Evolutionary conservation across 2,113 vertebrate genomes (phyloP).

Genomic region (Clarias gariepinus): DNA sequence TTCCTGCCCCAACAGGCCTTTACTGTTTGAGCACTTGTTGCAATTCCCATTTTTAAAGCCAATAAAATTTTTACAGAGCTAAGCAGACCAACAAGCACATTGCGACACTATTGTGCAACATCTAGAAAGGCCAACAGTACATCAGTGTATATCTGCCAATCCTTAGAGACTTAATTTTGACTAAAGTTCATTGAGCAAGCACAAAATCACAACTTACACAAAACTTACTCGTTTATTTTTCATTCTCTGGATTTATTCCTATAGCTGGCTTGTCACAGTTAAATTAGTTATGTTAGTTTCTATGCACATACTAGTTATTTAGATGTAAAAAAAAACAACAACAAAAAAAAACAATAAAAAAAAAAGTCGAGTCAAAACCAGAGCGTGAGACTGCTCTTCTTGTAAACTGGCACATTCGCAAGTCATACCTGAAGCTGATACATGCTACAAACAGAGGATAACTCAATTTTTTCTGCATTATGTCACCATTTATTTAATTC

Average conservation of each 20-base stretch:
- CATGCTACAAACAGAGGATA: neutral
- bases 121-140: neutral
- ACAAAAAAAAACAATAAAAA: neutral
- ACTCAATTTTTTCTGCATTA: neutral
- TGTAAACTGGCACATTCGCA: neutral
- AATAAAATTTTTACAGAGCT: neutral
- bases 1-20: neutral
- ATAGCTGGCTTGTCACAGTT: neutral
- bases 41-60: neutral
- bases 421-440: neutral
- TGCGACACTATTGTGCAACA: neutral
- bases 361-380: neutral
- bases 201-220: no score
- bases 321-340: no score
- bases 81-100: neutral
- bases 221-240: no score
- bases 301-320: neutral
- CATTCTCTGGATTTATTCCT: neutral
- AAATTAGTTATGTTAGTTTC: neutral
- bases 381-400: neutral
- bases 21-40: neutral
- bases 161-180: no score
- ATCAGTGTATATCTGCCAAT: neutral
- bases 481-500: neutral
- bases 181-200: no score